These are phyloP conservation scores for Noturus placidus DNA, from an alignment of 2,113 vertebrate genomes.

Conservation along the genomic window DNA sequence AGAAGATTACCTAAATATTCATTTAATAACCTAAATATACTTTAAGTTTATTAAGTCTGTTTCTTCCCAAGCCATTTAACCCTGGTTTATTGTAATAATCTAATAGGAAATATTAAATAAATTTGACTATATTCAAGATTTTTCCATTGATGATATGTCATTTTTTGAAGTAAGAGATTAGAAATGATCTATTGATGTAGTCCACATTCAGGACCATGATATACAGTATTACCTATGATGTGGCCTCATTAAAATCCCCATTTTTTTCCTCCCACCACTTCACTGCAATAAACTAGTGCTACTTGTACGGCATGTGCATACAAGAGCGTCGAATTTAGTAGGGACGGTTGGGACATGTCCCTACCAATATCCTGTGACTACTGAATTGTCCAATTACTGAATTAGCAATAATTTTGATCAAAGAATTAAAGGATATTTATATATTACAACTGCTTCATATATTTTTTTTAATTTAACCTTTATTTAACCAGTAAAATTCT, in stretches of 20 bases:
- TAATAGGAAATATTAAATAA: not conserved
- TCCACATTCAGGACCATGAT: not conserved
- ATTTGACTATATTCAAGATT: not conserved
- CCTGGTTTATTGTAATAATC: not conserved
- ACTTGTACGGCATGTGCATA: too few relatives aligned
- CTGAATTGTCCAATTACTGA: too few relatives aligned
- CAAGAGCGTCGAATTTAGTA: too few relatives aligned
- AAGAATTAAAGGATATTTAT: too few relatives aligned
- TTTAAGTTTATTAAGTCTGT: not conserved
- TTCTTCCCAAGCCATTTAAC: not conserved
- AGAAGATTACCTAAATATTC: not conserved
- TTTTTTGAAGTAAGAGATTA: not conserved
- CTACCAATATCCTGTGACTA: too few relatives aligned
- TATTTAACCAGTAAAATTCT: too few relatives aligned
- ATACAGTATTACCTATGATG: not conserved
- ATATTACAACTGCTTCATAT: too few relatives aligned
- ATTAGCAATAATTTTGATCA: too few relatives aligned
- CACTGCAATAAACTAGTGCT: not conserved
- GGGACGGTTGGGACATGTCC: too few relatives aligned
- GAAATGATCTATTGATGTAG: not conserved
- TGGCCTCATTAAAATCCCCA: not conserved
- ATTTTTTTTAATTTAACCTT: too few relatives aligned
- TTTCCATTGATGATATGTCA: not conserved
- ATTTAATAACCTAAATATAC: not conserved
- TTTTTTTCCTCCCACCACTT: not conserved